phyloP scores from a whole-genome alignment of 2,113 vertebrate genomes.

The Trichechus manatus region DNA sequence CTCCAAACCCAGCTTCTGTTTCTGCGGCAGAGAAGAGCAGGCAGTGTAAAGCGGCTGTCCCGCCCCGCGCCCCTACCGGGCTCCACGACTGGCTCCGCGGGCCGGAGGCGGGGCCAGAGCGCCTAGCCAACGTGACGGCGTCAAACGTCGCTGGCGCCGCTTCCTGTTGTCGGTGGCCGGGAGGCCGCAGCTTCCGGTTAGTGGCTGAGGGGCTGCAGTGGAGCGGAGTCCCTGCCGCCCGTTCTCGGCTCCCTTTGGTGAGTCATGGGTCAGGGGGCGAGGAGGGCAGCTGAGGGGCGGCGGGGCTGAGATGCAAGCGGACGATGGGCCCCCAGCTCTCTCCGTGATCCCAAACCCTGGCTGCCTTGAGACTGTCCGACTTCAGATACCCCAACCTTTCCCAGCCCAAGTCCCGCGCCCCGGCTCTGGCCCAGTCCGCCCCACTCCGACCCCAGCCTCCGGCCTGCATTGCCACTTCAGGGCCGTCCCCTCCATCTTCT shows the following conservation, averaged over 20 bases:
- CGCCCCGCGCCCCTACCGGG: neutral
- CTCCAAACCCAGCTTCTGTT: accelerated
- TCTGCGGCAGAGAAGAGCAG: accelerated
- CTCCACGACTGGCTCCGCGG: neutral
- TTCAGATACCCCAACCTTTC: neutral
- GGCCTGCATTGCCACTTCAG: too few species aligned
- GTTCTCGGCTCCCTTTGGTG: slow-evolving; percentile 40
- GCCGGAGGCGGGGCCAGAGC: neutral
- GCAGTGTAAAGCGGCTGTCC: accelerated
- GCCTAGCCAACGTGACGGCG: neutral
- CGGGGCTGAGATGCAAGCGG: neutral
- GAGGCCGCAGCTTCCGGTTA: neutral
- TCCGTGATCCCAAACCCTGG: neutral
- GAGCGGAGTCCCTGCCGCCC: accelerated
- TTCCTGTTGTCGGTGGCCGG: slow-evolving; percentile 65
- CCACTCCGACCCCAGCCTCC: too few species aligned
- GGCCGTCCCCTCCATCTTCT: too few species aligned
- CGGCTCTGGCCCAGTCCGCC: too few species aligned
- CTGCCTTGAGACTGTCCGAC: neutral
- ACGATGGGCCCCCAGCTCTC: neutral
- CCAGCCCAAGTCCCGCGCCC: neutral
- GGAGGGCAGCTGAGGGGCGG: neutral
- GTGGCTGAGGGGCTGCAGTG: too few species aligned
- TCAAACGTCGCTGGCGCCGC: neutral
- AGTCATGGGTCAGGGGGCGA: slow-evolving; percentile 8